A percentile compares a stretch with the other conserved stretches of the same genome.
phyloP scores from a whole-genome alignment of 1,140 invertebrate species.

The Parapsyche elsis region DNA sequence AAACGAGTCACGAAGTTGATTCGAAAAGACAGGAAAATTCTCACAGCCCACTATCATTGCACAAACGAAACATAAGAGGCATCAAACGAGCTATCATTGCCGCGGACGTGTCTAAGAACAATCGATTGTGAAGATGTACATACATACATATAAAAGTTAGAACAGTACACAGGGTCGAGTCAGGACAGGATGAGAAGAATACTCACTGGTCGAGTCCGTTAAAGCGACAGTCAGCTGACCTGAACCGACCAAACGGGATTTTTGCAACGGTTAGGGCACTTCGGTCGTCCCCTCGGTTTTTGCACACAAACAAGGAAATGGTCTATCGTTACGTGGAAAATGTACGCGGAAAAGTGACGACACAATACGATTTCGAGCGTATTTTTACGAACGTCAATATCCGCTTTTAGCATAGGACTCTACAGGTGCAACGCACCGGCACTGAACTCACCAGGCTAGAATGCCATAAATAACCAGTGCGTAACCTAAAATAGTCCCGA shows the following conservation, averaged over 20 bases:
- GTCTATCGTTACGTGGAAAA: background rate
- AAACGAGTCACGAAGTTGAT: background rate
- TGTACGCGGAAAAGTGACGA: too few species aligned
- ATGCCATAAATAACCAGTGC: background rate
- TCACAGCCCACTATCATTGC: too few species aligned
- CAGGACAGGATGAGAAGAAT: background rate
- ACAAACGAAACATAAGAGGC: too few species aligned
- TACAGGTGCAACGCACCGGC: too few species aligned
- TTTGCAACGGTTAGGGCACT: slow-evolving; percentile 27
- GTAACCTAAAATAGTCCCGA: background rate
- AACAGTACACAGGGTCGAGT: too few species aligned
- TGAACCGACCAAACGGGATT: slow-evolving; percentile 33
- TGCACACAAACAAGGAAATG: background rate
- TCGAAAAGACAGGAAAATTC: background rate
- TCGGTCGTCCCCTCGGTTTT: background rate
- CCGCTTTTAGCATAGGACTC: too few species aligned
- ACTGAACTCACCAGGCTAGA: background rate
- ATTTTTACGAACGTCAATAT: too few species aligned
- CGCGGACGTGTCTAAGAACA: too few species aligned
- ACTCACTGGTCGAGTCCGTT: slow-evolving; percentile 11
- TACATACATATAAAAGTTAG: background rate
- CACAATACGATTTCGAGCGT: too few species aligned
- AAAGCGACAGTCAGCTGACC: slow-evolving; percentile 37
- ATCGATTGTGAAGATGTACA: too few species aligned
- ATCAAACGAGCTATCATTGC: too few species aligned